These are phyloP conservation scores for Rhagonycha lutea DNA, from an alignment of 2,888 invertebrate genomes.

Conservation along the genomic window DNA sequence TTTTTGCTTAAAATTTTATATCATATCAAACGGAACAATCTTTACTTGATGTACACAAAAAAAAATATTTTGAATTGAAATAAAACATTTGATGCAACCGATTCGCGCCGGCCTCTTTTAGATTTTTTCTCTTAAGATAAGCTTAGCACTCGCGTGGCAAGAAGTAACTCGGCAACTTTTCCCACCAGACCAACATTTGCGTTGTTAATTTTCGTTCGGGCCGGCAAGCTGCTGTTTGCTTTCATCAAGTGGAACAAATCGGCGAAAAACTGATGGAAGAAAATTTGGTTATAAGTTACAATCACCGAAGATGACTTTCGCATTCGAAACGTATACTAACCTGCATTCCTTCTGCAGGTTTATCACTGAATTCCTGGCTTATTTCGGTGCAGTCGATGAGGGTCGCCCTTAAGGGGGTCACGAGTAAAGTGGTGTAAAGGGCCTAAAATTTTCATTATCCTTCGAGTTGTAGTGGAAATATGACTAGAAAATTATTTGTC, in stretches of 20 bases:
- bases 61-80: not conserved
- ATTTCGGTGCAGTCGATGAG: conserved; percentile 78
- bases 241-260: conserved; percentile 74
- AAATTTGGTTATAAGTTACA: too few species aligned
- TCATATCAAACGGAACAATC: not conserved
- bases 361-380: conserved; percentile 68
- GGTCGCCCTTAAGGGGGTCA: conserved; percentile 70
- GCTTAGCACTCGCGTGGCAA: conserved; percentile 65
- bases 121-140: conserved; percentile 58
- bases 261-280: conserved; percentile 65
- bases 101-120: not conserved
- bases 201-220: conserved; percentile 59
- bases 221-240: conserved; percentile 65
- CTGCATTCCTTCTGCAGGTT: conserved; percentile 52
- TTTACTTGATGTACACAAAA: not conserved
- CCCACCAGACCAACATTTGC: conserved; percentile 64
- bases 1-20: not conserved
- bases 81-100: not conserved
- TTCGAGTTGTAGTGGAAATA: conserved; percentile 8
- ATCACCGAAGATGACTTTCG: not conserved
- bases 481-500: not conserved
- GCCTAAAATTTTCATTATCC: conserved; percentile 1
- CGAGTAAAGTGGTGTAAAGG: conserved; percentile 56
- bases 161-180: conserved; percentile 64
- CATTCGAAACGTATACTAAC: conserved; percentile 44